Percentiles rank a stretch among this genome's conserved stretches.
Conservation (phyloP, 2,888 invertebrate genomes). For the Dryobotodes eremita region DNA sequence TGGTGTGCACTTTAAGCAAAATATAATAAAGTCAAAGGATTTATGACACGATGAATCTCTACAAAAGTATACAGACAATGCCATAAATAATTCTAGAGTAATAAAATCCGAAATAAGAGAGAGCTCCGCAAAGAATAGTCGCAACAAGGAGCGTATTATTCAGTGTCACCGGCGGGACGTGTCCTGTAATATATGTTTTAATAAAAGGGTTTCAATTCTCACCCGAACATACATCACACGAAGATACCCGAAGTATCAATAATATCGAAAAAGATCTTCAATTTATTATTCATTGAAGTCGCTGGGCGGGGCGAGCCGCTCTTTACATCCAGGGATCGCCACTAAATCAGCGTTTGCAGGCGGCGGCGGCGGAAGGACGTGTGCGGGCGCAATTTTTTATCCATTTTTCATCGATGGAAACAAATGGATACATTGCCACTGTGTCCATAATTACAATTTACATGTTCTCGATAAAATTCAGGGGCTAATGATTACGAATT, state of each 20-base stretch:
- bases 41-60: constrained; percentile 70
- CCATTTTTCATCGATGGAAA: constrained; percentile 78
- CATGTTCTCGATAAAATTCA: constrained; percentile 46
- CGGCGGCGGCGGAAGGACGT: constrained; percentile 77
- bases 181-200: constrained; percentile 90
- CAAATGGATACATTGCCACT: constrained; percentile 78
- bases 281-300: constrained; percentile 90
- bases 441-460: constrained; percentile 71
- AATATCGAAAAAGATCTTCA: constrained; percentile 88
- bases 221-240: constrained; percentile 86
- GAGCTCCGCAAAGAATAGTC: constrained; percentile 83
- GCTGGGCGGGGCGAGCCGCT: constrained; percentile 80
- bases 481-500: constrained; percentile 32
- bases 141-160: constrained; percentile 89
- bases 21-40: constrained; percentile 71
- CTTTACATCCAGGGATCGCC: constrained; percentile 87
- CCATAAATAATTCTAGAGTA: constrained; percentile 86
- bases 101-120: constrained; percentile 87
- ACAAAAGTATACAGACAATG: constrained; percentile 73
- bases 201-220: constrained; percentile 90
- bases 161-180: constrained; percentile 88
- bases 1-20: constrained; percentile 46
- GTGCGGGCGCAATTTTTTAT: constrained; percentile 81
- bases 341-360: constrained; percentile 87
- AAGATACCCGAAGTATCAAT: constrained; percentile 87